Evolutionary conservation across 2,888 invertebrate species (phyloP).

Genomic region (Amiota minor): DNA sequence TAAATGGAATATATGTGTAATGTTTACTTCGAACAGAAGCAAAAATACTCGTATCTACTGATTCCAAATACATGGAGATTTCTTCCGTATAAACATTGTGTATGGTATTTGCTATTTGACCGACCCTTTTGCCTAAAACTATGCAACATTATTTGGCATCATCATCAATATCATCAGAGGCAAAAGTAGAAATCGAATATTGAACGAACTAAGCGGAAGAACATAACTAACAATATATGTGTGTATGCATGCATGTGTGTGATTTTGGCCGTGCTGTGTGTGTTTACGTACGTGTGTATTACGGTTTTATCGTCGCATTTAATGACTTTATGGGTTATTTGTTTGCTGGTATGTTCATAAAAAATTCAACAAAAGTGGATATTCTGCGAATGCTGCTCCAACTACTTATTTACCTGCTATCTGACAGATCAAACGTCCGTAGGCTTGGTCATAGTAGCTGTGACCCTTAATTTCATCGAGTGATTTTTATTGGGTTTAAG

Average conservation of each 20-base stretch:
- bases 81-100: too few species aligned
- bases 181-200: too few species aligned
- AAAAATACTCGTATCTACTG: slow-evolving; percentile 22
- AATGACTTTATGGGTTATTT: slow-evolving; percentile 62
- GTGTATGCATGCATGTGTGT: not conserved
- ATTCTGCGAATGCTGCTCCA: slow-evolving; percentile 27
- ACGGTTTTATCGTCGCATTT: slow-evolving; percentile 54
- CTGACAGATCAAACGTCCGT: too few species aligned
- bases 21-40: slow-evolving; percentile 27
- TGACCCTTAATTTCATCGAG: too few species aligned
- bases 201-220: slow-evolving; percentile 21
- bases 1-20: slow-evolving; percentile 3
- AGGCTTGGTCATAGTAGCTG: too few species aligned
- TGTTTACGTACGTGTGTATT: slow-evolving; percentile 39
- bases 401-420: too few species aligned
- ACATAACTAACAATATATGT: not conserved
- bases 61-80: slow-evolving; percentile 9
- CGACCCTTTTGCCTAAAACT: slow-evolving; percentile 54
- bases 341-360: slow-evolving; percentile 49
- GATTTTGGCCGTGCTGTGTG: not conserved
- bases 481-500: not conserved
- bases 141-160: slow-evolving; percentile 51
- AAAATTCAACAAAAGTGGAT: slow-evolving; percentile 60
- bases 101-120: too few species aligned
- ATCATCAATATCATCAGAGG: not conserved